Percentiles rank a stretch among this genome's conserved stretches.
Evolutionary conservation across 2,113 vertebrate genomes (phyloP).

Genomic region (Mystacornis crossleyi): DNA sequence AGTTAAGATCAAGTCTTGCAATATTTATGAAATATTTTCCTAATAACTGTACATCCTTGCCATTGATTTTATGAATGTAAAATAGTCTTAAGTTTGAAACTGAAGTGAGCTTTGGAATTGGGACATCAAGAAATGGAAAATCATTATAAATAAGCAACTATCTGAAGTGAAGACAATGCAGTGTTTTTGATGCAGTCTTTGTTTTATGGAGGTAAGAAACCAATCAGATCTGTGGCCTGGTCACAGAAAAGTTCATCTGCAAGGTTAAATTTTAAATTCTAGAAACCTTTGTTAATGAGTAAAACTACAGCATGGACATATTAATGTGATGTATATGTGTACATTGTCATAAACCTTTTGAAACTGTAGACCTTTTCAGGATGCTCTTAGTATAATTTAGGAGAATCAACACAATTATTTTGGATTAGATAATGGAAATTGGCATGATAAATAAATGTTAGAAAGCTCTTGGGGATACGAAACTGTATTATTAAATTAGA

Average conservation of each 20-base stretch:
- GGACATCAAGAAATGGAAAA: neutral
- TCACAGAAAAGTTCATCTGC: neutral
- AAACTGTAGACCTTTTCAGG: neutral
- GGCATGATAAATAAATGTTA: constrained; percentile 42
- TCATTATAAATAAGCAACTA: neutral
- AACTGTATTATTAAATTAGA: constrained; percentile 71
- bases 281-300: neutral
- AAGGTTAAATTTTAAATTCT: constrained; percentile 41
- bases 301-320: neutral
- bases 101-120: neutral
- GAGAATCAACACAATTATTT: constrained; percentile 46
- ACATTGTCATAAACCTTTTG: constrained; percentile 1
- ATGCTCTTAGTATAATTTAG: constrained; percentile 41
- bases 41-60: neutral
- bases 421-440: constrained; percentile 67
- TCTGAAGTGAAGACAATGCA: neutral
- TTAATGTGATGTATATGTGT: constrained; percentile 26
- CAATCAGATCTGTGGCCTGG: neutral
- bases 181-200: neutral
- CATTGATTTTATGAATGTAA: neutral
- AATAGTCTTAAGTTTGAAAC: neutral
- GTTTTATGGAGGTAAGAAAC: neutral
- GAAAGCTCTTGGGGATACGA: constrained; percentile 20
- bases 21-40: neutral
- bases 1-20: neutral